Base-by-base conservation (phyloP, 2,888 invertebrate genomes). In the Leucophenga montana region DNA sequence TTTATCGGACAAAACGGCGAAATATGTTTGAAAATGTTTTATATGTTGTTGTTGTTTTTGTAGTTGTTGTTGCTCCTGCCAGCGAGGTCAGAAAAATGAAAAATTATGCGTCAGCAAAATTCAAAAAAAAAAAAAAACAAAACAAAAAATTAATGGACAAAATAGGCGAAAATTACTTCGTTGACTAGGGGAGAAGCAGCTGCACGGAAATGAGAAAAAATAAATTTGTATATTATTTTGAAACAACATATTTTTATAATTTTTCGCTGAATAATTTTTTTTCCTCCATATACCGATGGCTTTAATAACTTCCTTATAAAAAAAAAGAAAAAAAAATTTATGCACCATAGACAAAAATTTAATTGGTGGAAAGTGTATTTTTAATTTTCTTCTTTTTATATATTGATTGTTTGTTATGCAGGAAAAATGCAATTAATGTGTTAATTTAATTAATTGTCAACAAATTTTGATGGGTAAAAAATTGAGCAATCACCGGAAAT, bases 1-100 rank as follows among this genome's bases (percentile, higher is more conserved):
- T 69, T 75, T 78, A 77, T 75, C 77, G 73, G 72, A 59, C 69
- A n/a, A 70, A 67, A 69, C 66, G 20, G 20, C 39, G 44, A 56
- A 33, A 71, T 70, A 68, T 48, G 44, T 69, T 46, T 18, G 14
- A 33, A 33, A 33, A 33, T 33, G 33, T n/a, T n/a, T n/a, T 33
- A 33, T 5, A 33, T 33, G 8, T n/a, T n/a, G n/a, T n/a, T 33
- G 33, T 33, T 33, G 33, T 33, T 33, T 33, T 33, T 33, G 33
- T 33, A 5, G 33, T 33, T 67, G 61, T 50, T 59, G 70, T 61
- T 66, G 66, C 46, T 54, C 31, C 59, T 75, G 75, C 69, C 75
- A 69, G 54, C n/a, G 66, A 11, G 39, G 67, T 66, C 61, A 46
- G n/a, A 27, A 53, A 57, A 64, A 73, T 66, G 73, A 69, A 73